Base-by-base conservation (phyloP, 2,888 invertebrate genomes). In the Leucoptera coffeella region DNA sequence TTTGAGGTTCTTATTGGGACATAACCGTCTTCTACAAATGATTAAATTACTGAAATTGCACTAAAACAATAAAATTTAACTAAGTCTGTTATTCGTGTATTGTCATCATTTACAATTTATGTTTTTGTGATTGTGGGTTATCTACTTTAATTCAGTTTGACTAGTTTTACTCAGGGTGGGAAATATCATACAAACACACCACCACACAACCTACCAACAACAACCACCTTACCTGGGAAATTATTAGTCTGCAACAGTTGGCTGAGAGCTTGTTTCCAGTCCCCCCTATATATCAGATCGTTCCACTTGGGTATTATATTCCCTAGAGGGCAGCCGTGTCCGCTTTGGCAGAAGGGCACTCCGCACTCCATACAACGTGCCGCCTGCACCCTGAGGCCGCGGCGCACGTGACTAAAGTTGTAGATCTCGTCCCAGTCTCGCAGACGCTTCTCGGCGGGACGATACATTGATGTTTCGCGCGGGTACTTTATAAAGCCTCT, bases 261-360 rank as follows among this genome's bases (percentile, higher is more conserved):
- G 31, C 84, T 78, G 4, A 97, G 69, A 11, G 99, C 99, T 54
- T 94, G 91, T 35, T 80, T 78, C 97, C 97, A 99, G 47, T 94
- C 87, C 25, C 82, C 85, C 46, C 86, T 79, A 73, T 87, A 97
- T n/a, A 99, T 78, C 12, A 99, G 79, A 49, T 96, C 92, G 61
- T 99, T 99, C 95, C 96, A 99, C 67, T 95, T 95, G 28, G 99
- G 99, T 38, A 99, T 94, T 39, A 99, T 93, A 59, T 99, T 99
- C 15, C 96, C 96, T 20, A 99, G 77, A 1, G 97, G 97, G 50
- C 97, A 99, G 25, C 97, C 97, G 52, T 95, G 90, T 5, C 31
- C 77, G 19, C 90, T 90, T 51, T 93, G 92, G 50, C 99, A 99
- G 73, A 95, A 94, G 6, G 94, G 94, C n/a, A 99, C 94, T 13